These are phyloP conservation scores for Lumbricus terrestris DNA, from an alignment of 2,888 invertebrate genomes.

Conservation along the genomic window DNA sequence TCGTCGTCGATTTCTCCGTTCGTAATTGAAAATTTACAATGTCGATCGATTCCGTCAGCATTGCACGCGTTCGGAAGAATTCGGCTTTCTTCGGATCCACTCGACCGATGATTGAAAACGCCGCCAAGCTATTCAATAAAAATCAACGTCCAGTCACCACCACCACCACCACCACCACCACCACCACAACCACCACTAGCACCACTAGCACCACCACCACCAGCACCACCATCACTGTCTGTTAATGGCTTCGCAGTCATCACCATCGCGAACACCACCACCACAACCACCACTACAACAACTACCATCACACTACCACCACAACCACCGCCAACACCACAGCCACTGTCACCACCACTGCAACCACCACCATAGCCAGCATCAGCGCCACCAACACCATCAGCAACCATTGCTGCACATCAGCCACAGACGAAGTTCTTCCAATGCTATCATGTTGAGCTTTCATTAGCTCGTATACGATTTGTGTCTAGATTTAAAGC, in stretches of 20 bases:
- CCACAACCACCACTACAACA: background rate
- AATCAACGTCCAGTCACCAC: background rate
- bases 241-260: background rate
- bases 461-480: no score
- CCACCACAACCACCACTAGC: background rate
- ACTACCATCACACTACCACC: background rate
- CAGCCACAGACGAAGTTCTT: background rate
- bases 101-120: background rate
- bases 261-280: background rate
- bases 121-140: background rate
- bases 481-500: no score
- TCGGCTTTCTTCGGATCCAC: background rate
- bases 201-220: background rate
- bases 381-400: no score
- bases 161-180: background rate
- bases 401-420: no score
- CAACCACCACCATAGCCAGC: no score
- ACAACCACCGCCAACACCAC: background rate
- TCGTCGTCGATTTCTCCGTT: background rate
- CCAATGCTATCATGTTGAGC: background rate
- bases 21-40: background rate
- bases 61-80: background rate
- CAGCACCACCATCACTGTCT: background rate
- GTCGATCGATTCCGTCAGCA: background rate
- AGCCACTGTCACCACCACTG: no score